Percentiles rank a stretch among this genome's conserved stretches.
Conservation (phyloP, 1,140 invertebrate genomes). For the Holcopasites calliopsidis region DNA sequence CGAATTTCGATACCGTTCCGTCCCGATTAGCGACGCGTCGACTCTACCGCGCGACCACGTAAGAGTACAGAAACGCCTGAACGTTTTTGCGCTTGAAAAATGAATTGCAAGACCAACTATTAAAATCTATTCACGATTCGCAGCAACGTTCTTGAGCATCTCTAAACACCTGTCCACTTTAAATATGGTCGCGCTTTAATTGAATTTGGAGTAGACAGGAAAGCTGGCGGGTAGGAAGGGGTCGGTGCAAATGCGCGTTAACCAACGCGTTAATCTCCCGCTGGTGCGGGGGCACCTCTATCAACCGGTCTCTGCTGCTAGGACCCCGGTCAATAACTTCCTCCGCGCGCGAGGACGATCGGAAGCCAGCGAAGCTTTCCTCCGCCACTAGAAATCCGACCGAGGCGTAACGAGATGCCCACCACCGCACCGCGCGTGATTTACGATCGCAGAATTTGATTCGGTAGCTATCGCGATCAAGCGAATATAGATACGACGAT, state of each 20-base stretch:
- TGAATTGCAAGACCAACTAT: too few species aligned
- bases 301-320: constrained; percentile 19
- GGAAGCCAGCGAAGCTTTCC: neutral
- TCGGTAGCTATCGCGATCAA: constrained; percentile 63
- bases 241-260: constrained; percentile 49
- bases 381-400: neutral
- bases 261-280: constrained; percentile 56
- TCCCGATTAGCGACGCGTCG: neutral
- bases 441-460: constrained; percentile 60
- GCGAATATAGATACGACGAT: constrained; percentile 61
- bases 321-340: constrained; percentile 37
- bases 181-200: neutral
- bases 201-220: too few species aligned
- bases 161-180: too few species aligned
- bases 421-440: constrained; percentile 26
- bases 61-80: too few species aligned
- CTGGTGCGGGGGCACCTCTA: constrained; percentile 34
- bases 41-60: neutral
- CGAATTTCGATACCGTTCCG: neutral
- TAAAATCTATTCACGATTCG: too few species aligned
- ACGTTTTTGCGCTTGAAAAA: too few species aligned
- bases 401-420: constrained; percentile 39
- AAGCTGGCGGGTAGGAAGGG: constrained; percentile 26
- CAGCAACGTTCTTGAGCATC: too few species aligned
- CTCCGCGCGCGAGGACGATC: neutral